Base-by-base conservation (phyloP, 1,140 invertebrate species). In the Polyergus mexicanus region DNA sequence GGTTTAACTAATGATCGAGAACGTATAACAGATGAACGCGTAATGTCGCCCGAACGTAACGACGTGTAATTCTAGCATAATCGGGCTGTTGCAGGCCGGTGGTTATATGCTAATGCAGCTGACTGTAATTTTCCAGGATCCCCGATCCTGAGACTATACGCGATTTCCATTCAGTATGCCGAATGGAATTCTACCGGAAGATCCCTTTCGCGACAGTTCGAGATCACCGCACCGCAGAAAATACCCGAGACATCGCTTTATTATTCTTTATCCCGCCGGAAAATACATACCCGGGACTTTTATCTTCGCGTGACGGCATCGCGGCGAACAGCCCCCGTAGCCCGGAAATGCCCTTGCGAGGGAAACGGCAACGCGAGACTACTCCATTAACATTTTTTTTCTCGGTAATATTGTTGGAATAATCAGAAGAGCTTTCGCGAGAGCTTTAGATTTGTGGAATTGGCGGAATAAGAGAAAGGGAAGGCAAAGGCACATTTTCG, bases 241-340 rank as follows among this genome's bases (percentile, higher is more conserved):
- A 81, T 86, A 81, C 72, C 65, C 77, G 77, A 51, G 47, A 58
- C 58, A 62, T 86, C 54, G 58, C 54, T 86, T 81, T 81, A 86
- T 69, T 68, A 69, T 81, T 80, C 76, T 86, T 63, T 71, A 81
- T 86, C 44, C 41, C 54, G 56, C 8, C 68, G 35, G 66, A 86
- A 81, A 86, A 81, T 63, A 68, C 38, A 72, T 63, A 60, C 38
- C 47, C 8, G 13, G 41, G 16, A 47, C 44, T 66, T 81, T 66
- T 86, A 72, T 86, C 72, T 83, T 51, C 77, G 65, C 56, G 76
- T 65, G 25, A 35, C 28, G 44, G 41, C 62, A 22, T n/a, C 65
- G 10, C 38, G n/a, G 22, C 60, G 32, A 74, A 60, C 68, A 83
- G 19, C 13, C 44, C 44, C 58, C 51, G 54, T 58, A 41, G 19